phyloP scores from a whole-genome alignment of 2,113 vertebrate genomes.

The Vicugna pacos region DNA sequence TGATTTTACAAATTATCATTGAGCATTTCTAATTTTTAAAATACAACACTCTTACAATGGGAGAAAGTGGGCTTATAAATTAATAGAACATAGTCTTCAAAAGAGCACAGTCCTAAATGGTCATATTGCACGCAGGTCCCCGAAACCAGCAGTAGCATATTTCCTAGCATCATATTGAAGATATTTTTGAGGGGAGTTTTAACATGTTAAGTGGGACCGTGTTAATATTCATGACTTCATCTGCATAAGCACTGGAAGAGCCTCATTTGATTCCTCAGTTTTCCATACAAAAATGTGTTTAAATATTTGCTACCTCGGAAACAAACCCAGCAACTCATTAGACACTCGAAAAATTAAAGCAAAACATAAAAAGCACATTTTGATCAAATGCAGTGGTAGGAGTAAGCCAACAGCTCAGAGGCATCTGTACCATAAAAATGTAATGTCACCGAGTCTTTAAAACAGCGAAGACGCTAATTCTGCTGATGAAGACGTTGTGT shows the following conservation, averaged over 20 bases:
- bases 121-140: background rate
- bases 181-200: conserved; percentile 46
- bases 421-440: conserved; percentile 74
- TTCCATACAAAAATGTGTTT: conserved; percentile 48
- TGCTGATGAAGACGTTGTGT: conserved; percentile 93
- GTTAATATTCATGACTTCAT: conserved; percentile 72
- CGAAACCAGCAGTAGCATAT: conserved; percentile 2
- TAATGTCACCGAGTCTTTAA: conserved; percentile 83
- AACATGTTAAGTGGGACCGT: conserved; percentile 50
- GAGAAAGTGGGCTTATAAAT: background rate
- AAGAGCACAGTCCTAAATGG: conserved; percentile 60
- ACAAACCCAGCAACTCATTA: conserved; percentile 55
- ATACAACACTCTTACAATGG: background rate
- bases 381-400: background rate
- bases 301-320: conserved; percentile 58
- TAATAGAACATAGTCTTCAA: conserved; percentile 18
- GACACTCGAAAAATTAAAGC: background rate
- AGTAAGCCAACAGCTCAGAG: conserved; percentile 75
- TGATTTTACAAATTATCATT: background rate
- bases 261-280: conserved; percentile 54
- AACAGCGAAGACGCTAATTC: conserved; percentile 89
- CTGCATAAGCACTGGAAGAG: conserved; percentile 67
- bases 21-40: conserved; percentile 53
- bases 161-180: conserved; percentile 3
- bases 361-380: conserved; percentile 63